A percentile compares a stretch with the other conserved stretches of the same genome.
These are phyloP conservation scores for Seladonia tumulorum DNA, from an alignment of 2,888 invertebrate species.

Conservation along the genomic window DNA sequence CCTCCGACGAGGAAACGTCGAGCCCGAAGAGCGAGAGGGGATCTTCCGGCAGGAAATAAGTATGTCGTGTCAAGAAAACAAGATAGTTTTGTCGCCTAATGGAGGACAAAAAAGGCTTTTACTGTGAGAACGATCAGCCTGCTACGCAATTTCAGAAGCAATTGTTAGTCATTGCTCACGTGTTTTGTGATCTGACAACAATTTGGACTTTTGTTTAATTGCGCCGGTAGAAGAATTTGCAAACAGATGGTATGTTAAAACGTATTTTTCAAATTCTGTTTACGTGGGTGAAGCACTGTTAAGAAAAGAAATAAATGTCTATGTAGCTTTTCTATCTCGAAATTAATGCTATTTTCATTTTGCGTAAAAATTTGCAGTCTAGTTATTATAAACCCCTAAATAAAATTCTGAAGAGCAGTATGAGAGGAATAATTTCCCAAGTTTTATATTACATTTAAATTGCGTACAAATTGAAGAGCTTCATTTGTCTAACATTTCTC, in stretches of 20 bases:
- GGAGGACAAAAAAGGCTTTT: not conserved
- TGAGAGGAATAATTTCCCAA: too few relatives aligned
- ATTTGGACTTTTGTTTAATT: not conserved
- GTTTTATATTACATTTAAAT: too few relatives aligned
- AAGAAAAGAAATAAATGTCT: not conserved
- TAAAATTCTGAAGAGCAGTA: too few relatives aligned
- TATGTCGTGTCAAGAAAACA: not conserved
- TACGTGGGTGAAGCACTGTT: not conserved
- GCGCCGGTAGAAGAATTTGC: not conserved
- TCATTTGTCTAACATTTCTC: too few relatives aligned
- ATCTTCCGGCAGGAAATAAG: not conserved
- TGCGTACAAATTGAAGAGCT: too few relatives aligned
- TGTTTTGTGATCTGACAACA: not conserved
- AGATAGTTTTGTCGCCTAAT: not conserved
- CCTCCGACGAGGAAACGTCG: conserved; percentile 2
- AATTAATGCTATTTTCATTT: too few relatives aligned
- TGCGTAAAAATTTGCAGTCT: too few relatives aligned
- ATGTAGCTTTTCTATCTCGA: too few relatives aligned
- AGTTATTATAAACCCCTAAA: too few relatives aligned
- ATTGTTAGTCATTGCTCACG: too few relatives aligned
- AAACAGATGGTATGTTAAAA: not conserved
- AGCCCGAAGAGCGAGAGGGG: not conserved
- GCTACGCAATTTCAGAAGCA: not conserved
- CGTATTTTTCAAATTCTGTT: not conserved
- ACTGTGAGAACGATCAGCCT: not conserved